Conservation (phyloP, 53 echinoderm and acorn worm species). For the Antedon mediterranea region DNA sequence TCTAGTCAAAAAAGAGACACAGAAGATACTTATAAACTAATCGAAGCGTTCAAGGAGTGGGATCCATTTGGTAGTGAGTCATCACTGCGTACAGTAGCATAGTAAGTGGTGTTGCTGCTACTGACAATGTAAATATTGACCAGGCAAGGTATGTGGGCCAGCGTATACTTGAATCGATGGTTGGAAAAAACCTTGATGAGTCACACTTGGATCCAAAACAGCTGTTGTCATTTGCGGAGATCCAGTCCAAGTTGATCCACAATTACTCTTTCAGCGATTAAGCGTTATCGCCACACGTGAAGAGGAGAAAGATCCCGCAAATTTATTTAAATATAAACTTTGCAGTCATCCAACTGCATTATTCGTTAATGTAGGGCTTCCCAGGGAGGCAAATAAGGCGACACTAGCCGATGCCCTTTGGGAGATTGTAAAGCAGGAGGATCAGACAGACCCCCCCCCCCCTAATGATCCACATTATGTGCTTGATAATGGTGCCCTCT, state of each 20-base stretch:
- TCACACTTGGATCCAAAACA: constrained; percentile 27
- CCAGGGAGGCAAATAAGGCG: constrained; percentile 29
- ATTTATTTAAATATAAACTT: constrained; percentile 27
- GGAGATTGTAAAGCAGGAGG: constrained; percentile 9
- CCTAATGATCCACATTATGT: constrained; percentile 19
- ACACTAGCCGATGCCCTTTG: constrained; percentile 42
- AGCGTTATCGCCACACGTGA: constrained; percentile 13
- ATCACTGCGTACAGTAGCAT: constrained; percentile 12
- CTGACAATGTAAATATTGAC: constrained; percentile 4
- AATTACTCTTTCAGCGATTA: constrained; percentile 54
- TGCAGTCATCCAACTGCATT: constrained; percentile 37
- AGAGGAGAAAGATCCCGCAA: constrained; percentile 14
- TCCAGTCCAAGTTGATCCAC: constrained; percentile 54
- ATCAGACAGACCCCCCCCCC: neutral
- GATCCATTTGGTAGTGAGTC: constrained; percentile 42
- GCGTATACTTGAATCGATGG: constrained; percentile 17
- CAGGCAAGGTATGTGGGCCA: constrained; percentile 21
- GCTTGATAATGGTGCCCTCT: constrained; percentile 49
- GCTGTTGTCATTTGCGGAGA: too few species aligned
- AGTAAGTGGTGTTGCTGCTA: constrained; percentile 16
- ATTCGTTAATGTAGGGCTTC: constrained; percentile 24
- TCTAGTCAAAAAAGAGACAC: constrained; percentile 18
- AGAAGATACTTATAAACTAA: constrained; percentile 20
- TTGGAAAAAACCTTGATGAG: constrained; percentile 1
- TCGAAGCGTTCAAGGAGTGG: constrained; percentile 18